phyloP scores from a whole-genome alignment of 2,888 invertebrate species.

The Myathropa florea region DNA sequence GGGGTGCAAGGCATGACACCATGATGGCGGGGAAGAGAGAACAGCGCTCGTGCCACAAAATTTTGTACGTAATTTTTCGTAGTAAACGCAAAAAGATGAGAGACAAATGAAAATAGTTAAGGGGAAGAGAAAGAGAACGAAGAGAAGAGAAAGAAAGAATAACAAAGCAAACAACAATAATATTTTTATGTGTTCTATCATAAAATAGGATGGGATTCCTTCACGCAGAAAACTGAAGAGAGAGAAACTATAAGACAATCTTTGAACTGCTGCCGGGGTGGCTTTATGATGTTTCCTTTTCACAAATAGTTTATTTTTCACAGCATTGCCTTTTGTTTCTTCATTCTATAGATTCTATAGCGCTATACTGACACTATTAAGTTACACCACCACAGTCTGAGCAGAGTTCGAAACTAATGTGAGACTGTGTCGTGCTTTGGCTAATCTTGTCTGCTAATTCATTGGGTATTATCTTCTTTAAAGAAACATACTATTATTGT shows the following conservation, averaged over 20 bases:
- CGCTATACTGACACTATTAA: conserved; percentile 37
- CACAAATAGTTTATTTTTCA: conserved; percentile 41
- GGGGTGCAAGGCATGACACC: conserved; percentile 60
- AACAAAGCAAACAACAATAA: conserved; percentile 62
- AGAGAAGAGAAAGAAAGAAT: conserved; percentile 47
- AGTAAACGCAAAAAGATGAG: conserved; percentile 60
- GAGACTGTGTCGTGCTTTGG: conserved; percentile 21
- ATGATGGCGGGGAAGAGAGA: conserved; percentile 21
- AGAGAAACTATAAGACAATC: conserved; percentile 24
- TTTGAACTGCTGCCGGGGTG: conserved; percentile 18
- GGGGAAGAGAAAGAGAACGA: conserved; percentile 41
- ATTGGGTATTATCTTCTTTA: conserved; percentile 30
- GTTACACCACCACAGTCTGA: conserved; percentile 30
- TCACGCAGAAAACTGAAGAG: conserved; percentile 24
- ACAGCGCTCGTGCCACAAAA: neutral
- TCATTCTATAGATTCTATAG: neutral
- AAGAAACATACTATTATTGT: conserved; percentile 7
- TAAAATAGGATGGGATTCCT: conserved; percentile 41
- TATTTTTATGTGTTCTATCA: conserved; percentile 62
- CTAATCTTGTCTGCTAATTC: conserved; percentile 57
- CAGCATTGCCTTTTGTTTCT: conserved; percentile 17
- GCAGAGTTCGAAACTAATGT: conserved; percentile 1
- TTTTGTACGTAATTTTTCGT: conserved; percentile 57
- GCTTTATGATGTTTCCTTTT: conserved; percentile 9
- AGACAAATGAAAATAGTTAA: conserved; percentile 55